Conservation (phyloP, 1,140 invertebrate genomes). For the Eufriesea mexicana region DNA sequence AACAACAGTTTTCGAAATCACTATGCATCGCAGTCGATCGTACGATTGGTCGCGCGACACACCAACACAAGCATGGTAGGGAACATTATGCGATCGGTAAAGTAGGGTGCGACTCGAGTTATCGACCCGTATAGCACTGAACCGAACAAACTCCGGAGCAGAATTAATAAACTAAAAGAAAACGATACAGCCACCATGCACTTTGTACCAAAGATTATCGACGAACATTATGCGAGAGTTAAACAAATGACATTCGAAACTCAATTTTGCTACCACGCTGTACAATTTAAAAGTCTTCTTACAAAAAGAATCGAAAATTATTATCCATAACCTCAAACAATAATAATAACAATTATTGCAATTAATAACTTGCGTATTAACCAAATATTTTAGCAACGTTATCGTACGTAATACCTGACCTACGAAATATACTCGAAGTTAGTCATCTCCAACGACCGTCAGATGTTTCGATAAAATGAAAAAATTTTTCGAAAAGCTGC, state of each 20-base stretch:
- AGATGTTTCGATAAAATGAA: neutral
- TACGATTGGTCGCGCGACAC: neutral
- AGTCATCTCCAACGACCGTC: too few species aligned
- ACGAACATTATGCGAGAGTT: neutral
- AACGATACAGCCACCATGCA: neutral
- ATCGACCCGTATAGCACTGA: constrained; percentile 49
- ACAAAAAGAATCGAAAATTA: too few species aligned
- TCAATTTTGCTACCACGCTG: too few species aligned
- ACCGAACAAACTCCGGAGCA: neutral
- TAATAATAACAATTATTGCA: too few species aligned
- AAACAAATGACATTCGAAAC: too few species aligned
- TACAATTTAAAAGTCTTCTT: too few species aligned
- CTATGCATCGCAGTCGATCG: too few species aligned
- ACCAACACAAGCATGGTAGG: neutral
- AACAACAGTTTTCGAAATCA: neutral
- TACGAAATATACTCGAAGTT: too few species aligned
- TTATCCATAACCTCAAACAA: too few species aligned
- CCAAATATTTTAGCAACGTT: too few species aligned
- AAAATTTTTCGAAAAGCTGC: neutral
- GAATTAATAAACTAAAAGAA: neutral
- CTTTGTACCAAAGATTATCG: neutral
- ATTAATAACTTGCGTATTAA: too few species aligned
- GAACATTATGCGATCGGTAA: constrained; percentile 63
- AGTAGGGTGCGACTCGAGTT: constrained; percentile 53
- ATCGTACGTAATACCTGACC: too few species aligned